Percentiles rank a stretch among this genome's conserved stretches.
phyloP scores from a whole-genome alignment of 2,797 vertebrate species.

The Rhinichthys osculus region DNA sequence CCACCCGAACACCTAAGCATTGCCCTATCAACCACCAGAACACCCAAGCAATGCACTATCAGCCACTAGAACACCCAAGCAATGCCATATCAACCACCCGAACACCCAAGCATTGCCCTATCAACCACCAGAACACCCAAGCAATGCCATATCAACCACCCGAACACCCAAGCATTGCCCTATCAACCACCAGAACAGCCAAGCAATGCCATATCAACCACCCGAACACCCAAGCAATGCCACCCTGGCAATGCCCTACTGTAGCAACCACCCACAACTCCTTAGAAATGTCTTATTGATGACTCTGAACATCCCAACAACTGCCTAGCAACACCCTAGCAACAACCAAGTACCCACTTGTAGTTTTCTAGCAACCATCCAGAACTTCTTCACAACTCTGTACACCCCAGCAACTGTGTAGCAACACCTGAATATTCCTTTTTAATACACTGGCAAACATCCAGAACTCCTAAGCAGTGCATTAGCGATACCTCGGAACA shows the following conservation, averaged over 20 bases:
- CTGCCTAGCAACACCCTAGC: neutral
- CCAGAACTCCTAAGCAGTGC: neutral
- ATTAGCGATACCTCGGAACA: neutral
- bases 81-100: accelerated
- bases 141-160: too few relatives aligned
- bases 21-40: neutral
- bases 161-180: too few relatives aligned
- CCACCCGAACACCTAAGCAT: neutral
- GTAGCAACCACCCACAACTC: neutral
- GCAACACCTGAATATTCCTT: neutral
- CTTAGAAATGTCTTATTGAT: neutral
- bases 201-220: neutral
- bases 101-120: neutral
- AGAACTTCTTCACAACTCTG: neutral
- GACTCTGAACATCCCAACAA: neutral
- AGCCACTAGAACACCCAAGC: neutral
- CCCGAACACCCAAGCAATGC: neutral
- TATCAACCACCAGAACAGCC: neutral
- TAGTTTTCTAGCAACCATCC: neutral
- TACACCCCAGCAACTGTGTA: neutral
- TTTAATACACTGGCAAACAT: too few relatives aligned
- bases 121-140: too few relatives aligned
- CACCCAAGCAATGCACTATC: neutral
- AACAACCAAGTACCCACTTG: neutral
- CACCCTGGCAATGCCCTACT: neutral